phyloP scores from a whole-genome alignment of 2,113 vertebrate species.

The Murina feae region DNA sequence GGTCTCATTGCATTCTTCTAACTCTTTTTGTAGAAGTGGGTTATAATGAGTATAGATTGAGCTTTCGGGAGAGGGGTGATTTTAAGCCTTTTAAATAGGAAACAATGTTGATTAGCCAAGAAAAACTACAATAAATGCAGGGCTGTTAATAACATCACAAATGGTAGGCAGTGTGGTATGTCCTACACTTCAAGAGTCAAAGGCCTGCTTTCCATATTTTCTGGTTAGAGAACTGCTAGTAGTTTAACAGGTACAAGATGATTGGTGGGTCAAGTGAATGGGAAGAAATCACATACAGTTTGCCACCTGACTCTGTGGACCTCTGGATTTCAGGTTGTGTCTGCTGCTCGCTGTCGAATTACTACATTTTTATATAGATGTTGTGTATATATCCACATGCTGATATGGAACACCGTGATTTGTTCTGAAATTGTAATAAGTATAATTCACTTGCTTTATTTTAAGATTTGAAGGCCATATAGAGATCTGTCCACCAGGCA shows the following conservation, averaged over 20 bases:
- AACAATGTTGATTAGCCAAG: neutral
- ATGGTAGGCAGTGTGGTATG: neutral
- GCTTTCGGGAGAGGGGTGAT: neutral
- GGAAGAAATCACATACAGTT: neutral
- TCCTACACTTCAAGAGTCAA: neutral
- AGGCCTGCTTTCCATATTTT: neutral
- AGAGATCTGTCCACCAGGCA: conserved; percentile 94
- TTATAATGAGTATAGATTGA: no score
- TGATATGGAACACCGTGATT: neutral
- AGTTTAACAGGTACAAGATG: neutral
- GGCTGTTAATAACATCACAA: neutral
- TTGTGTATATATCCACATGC: neutral
- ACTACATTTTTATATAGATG: neutral
- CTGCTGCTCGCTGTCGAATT: neutral
- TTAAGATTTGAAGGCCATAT: conserved; percentile 96
- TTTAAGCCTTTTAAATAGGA: neutral
- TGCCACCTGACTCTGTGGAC: neutral
- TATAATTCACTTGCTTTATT: conserved; percentile 45
- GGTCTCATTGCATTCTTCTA: neutral
- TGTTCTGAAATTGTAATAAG: neutral
- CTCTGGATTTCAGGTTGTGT: neutral
- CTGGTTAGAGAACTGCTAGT: neutral
- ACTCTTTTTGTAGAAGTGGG: neutral
- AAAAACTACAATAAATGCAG: neutral
- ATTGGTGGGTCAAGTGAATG: neutral